Percentiles rank a stretch among this genome's conserved stretches.
phyloP scores from a whole-genome alignment of 2,888 invertebrate species.

The Lithosia quadra region DNA sequence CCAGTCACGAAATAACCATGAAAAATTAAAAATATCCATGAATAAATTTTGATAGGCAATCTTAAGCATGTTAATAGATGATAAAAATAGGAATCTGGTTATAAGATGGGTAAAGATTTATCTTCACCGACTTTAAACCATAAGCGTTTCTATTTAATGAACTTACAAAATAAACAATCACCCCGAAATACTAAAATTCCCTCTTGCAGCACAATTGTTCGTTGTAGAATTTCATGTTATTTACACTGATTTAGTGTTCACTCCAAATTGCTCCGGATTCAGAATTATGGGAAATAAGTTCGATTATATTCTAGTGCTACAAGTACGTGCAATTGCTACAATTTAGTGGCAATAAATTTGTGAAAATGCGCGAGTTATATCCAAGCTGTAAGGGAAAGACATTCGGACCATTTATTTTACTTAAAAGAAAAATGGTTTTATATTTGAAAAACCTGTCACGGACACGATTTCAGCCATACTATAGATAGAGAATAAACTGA shows the following conservation, averaged over 20 bases:
- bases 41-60: too few relatives aligned
- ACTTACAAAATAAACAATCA: slow-evolving; percentile 38
- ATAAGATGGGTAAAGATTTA: too few relatives aligned
- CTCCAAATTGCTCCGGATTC: slow-evolving; percentile 47
- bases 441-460: slow-evolving; percentile 26
- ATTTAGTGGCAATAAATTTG: slow-evolving; percentile 48
- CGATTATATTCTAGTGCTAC: slow-evolving; percentile 44
- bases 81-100: too few relatives aligned
- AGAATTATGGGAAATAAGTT: slow-evolving; percentile 47
- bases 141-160: slow-evolving; percentile 24
- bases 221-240: slow-evolving; percentile 39
- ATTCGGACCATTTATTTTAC: slow-evolving; percentile 38
- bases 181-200: slow-evolving; percentile 25
- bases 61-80: too few relatives aligned
- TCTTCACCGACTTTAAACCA: too few relatives aligned
- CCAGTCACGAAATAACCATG: too few relatives aligned
- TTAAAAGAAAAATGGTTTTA: slow-evolving; percentile 31
- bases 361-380: slow-evolving; percentile 40
- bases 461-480: slow-evolving; percentile 27
- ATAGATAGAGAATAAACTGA: slow-evolving; percentile 18
- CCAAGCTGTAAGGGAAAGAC: slow-evolving; percentile 31
- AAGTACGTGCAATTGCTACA: slow-evolving; percentile 32
- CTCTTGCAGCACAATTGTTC: slow-evolving; percentile 32
- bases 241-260: slow-evolving; percentile 38
- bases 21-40: too few relatives aligned